Base-by-base conservation (phyloP, 2,113 vertebrate species). In the Notiomystis cincta region DNA sequence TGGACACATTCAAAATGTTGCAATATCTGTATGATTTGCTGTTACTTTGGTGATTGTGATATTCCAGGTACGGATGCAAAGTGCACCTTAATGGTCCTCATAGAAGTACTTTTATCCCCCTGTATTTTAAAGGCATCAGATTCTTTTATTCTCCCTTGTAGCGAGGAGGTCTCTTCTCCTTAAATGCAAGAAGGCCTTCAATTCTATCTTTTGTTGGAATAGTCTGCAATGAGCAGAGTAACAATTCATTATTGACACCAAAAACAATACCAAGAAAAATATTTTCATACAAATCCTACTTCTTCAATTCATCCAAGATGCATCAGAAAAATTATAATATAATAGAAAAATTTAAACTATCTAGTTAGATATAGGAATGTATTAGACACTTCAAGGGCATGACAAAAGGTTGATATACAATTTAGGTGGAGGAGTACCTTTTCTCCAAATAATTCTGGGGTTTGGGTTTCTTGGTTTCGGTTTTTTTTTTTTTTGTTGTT, bases 161-260 rank as follows among this genome's bases (percentile, higher is more conserved):
- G 50, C 97, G 97, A 92, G 99, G 99, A 65, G 97, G 95, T 87
- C 99, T 98, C 95, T 99, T 99, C 97, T 99, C 99, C 96, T 99
- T 99, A 98, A 99, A 99, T 6, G 99, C 99, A 95, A 98, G 96
- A 95, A 99, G 98, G 89, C 99, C 99, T 98, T 99, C 99, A 91
- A 99, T 94, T 78, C 99, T 98, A 96, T 99, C 99, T 97, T 99
- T 99, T 27, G 99, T 99, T 79, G 99, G 98, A 72, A 99, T 99
- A 94, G 99, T 99, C 99, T 99, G 94, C 50, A 96, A 98, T 87
- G 87, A 97, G 86, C 37, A 97, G 61, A 94, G 42, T 28, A 85
- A 95, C 15, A 72, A 72, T 60, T 87, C 25, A 48, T 91, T 96
- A 90, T 16, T 57, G 44, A 88, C 40, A 73, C 4, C 12, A 78